Base-by-base conservation (phyloP, 2,888 invertebrate species). In the Drosophila mimica region DNA sequence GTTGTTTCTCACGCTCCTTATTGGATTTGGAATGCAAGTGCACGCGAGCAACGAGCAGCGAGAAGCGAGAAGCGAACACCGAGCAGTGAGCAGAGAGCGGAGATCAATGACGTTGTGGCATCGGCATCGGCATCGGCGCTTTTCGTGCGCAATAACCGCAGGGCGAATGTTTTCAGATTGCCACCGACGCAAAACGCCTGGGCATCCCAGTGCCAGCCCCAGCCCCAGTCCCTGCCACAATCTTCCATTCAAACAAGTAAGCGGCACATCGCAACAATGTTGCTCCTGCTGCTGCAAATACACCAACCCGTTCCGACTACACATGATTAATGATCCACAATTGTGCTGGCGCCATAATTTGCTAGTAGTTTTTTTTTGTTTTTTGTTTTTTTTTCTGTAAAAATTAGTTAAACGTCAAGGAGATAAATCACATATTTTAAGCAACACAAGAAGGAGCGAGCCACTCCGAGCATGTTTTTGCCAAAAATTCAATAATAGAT, bases 1-100 rank as follows among this genome's bases (percentile, higher is more conserved):
- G 66, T 86, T 76, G 87, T 91, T 91, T 91, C 91, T 90, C 91
- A 91, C 91, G 91, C 91, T 91, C 88, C 89, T 90, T 88, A 89
- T 90, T 89, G 86, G 84, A 89, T 85, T 82, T 82, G 85, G 83
- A 85, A 74, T 88, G 85, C 90, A 89, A 91, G 82, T 88, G 85
- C 84, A 91, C 85, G 90, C 91, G 88, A 90, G 81, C 83, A 70
- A 62, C 53, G 15, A 57, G 56, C 56, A 28, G 67, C 46, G 56
- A 60, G 68, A 1, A 34, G 34, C 34, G 36, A 38, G 36, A 36
- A 36, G 36, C 36, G 7, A 36, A 3, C 53, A 17, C 69, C 38
- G 53, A 60, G 62, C 62, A 28, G 49, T 51, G 25, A 57, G 54
- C 56, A 28, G 72, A 52, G 59, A 60, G 67, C 65, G 57, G 70